Evolutionary conservation across 2,888 invertebrate species (phyloP).

Genomic region (Caenorhabditis becei): DNA sequence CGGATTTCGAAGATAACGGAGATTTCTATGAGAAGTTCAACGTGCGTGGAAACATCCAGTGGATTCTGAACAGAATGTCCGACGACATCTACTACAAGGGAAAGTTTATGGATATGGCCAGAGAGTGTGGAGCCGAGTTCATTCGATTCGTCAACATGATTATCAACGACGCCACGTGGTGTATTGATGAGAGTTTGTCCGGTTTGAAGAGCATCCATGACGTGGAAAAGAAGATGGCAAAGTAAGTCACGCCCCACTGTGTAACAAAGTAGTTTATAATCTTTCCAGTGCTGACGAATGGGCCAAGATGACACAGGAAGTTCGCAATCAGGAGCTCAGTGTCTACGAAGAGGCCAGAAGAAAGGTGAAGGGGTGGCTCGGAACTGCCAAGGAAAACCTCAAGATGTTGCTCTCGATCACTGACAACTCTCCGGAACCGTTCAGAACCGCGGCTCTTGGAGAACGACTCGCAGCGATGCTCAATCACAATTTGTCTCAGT

Average conservation of each 20-base stretch:
- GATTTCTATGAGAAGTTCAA: constrained; percentile 99
- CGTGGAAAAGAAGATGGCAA: constrained; percentile 90
- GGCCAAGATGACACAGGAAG: constrained; percentile 64
- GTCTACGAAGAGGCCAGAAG: constrained; percentile 81
- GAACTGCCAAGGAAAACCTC: constrained; percentile 90
- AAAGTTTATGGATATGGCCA: constrained; percentile 92
- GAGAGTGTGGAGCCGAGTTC: constrained; percentile 84
- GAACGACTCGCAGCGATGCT: constrained; percentile 97
- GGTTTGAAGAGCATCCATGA: constrained; percentile 87
- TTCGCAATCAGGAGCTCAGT: constrained; percentile 67
- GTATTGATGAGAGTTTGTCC: constrained; percentile 95
- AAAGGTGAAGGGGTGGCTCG: constrained; percentile 80
- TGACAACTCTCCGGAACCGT: constrained; percentile 92
- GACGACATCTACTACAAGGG: constrained; percentile 90
- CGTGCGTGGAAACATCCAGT: constrained; percentile 96
- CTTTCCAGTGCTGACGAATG: constrained; percentile 70
- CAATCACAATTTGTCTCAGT: constrained; percentile 96
- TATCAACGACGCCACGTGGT: constrained; percentile 96
- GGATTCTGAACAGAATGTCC: constrained; percentile 83
- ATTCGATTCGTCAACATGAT: constrained; percentile 95
- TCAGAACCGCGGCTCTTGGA: constrained; percentile 90
- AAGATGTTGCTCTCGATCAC: constrained; percentile 98
- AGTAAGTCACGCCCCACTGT: constrained; percentile 77
- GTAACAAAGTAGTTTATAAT: not conserved
- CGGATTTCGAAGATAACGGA: constrained; percentile 84